phyloP scores from a whole-genome alignment of 2,113 vertebrate species.

The Nothoprocta pentlandii region DNA sequence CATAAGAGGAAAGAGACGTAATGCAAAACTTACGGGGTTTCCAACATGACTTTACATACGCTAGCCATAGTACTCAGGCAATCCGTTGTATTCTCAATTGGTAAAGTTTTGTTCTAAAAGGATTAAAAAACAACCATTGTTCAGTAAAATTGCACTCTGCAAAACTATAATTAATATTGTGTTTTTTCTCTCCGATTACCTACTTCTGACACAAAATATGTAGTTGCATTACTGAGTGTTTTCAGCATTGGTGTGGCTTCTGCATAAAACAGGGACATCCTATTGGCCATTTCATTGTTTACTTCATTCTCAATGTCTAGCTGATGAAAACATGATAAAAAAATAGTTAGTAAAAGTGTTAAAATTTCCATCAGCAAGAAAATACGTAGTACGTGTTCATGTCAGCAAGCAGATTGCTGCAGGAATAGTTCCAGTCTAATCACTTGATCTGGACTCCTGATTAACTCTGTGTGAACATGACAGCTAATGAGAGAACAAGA shows the following conservation, averaged over 20 bases:
- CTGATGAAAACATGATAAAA: conserved; percentile 75
- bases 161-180: not conserved
- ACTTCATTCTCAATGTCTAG: conserved; percentile 97
- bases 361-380: not conserved
- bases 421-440: not conserved
- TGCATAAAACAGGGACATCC: conserved; percentile 99
- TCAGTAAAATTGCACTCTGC: not conserved
- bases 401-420: not conserved
- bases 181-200: conserved; percentile 5
- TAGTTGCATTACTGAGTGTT: conserved; percentile 96
- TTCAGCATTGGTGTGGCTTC: conserved; percentile 99
- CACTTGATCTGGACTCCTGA: not conserved
- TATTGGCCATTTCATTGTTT: conserved; percentile 99
- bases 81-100: conserved; percentile 98
- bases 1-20: not conserved
- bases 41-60: conserved; percentile 98
- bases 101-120: conserved; percentile 93
- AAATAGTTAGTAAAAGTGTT: conserved; percentile 1
- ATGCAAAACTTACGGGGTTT: conserved; percentile 92
- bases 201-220: conserved; percentile 96
- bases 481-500: not conserved
- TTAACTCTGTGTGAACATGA: not conserved
- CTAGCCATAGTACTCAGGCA: conserved; percentile 99
- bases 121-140: conserved; percentile 20
- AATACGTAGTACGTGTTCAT: not conserved